Percentiles rank a stretch among this genome's conserved stretches.
These are phyloP conservation scores for Cydia strobilella DNA, from an alignment of 1,140 invertebrate species.

Conservation along the genomic window DNA sequence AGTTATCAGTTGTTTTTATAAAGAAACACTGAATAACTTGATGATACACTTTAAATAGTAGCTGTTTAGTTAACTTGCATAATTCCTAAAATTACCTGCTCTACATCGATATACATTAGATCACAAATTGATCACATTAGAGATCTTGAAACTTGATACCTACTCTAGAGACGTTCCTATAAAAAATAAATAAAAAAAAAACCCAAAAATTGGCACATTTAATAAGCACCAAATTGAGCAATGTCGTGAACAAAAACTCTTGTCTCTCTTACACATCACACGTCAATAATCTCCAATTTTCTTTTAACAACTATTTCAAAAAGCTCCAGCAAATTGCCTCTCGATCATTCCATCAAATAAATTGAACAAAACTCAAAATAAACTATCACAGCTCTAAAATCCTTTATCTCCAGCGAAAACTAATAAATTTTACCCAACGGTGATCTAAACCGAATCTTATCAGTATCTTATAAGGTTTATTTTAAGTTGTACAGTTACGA, in stretches of 20 bases:
- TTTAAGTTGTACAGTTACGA: not conserved
- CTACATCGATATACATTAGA: too few species aligned
- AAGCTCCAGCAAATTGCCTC: not conserved
- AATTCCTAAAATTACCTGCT: too few species aligned
- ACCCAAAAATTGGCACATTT: not conserved
- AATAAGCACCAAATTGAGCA: not conserved
- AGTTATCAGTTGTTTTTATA: too few species aligned
- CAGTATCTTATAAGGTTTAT: not conserved
- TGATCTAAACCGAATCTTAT: not conserved
- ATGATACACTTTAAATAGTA: too few species aligned
- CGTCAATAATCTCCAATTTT: conserved; percentile 7
- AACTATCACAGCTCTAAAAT: conserved; percentile 1
- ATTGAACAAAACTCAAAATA: conserved; percentile 11
- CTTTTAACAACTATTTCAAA: not conserved
- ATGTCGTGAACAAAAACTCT: not conserved
- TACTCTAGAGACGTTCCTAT: too few species aligned
- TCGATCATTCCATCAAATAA: conserved; percentile 14
- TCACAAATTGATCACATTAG: too few species aligned
- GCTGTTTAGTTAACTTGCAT: too few species aligned
- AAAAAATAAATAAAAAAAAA: too few species aligned
- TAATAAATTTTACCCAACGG: not conserved
- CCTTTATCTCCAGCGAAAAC: not conserved
- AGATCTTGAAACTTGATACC: too few species aligned
- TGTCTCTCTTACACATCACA: not conserved
- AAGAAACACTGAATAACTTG: too few species aligned